Evolutionary conservation across 2,113 vertebrate species (phyloP).

Genomic region (Butastur rufipennis): DNA sequence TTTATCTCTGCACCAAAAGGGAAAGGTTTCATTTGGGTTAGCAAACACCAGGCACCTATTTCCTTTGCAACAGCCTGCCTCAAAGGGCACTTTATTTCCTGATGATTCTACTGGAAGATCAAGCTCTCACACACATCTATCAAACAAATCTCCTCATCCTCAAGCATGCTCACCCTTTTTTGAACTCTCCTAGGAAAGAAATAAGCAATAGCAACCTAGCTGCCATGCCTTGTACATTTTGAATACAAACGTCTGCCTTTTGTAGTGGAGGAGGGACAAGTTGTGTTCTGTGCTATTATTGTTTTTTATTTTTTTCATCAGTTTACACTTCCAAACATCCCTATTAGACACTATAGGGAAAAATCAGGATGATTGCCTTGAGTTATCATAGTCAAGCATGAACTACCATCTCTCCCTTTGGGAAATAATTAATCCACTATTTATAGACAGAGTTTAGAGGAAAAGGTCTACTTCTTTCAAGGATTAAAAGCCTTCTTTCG

Average conservation of each 20-base stretch:
- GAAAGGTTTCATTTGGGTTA: conserved; percentile 36
- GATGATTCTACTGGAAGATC: background rate
- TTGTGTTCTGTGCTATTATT: background rate
- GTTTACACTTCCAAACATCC: background rate
- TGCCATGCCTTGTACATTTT: background rate
- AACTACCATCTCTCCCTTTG: background rate
- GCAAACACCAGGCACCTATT: background rate
- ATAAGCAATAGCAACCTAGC: background rate
- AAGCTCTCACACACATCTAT: background rate
- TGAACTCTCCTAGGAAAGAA: background rate
- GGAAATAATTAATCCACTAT: background rate
- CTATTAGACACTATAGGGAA: background rate
- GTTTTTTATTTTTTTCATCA: background rate
- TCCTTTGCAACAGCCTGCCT: background rate
- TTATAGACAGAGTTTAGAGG: background rate
- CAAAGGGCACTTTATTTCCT: background rate
- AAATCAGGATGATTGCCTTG: background rate
- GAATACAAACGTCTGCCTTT: background rate
- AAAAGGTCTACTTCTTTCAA: background rate
- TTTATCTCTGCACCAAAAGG: conserved; percentile 44
- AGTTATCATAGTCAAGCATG: background rate
- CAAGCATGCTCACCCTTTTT: background rate
- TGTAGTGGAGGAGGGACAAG: background rate
- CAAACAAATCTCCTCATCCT: background rate
- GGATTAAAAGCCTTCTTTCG: background rate